Evolutionary conservation across 1,140 invertebrate species (phyloP).

Genomic region (Saccostrea glomerata): DNA sequence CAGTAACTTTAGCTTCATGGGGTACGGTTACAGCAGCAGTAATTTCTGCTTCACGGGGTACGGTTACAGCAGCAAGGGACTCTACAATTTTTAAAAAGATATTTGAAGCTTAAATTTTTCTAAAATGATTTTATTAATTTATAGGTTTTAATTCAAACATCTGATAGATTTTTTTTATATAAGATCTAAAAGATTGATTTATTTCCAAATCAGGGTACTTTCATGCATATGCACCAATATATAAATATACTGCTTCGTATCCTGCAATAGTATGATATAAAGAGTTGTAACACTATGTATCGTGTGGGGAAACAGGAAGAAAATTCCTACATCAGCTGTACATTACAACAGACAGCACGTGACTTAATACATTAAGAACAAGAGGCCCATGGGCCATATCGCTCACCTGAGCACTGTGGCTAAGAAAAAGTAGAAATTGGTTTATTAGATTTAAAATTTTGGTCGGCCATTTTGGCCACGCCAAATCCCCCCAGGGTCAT

Average conservation of each 20-base stretch:
- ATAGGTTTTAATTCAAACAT: slow-evolving; percentile 31
- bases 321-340: not conserved
- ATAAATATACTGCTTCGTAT: slow-evolving; percentile 26
- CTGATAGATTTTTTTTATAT: not conserved
- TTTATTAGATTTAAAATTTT: too few species aligned
- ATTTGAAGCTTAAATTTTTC: slow-evolving; percentile 24
- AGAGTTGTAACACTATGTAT: not conserved
- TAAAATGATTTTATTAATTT: slow-evolving; percentile 24
- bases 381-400: too few species aligned
- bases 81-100: slow-evolving; percentile 36
- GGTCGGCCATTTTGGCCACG: too few species aligned
- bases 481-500: too few species aligned
- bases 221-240: not conserved
- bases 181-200: too few species aligned
- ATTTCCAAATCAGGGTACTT: too few species aligned
- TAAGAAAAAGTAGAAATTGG: too few species aligned
- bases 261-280: not conserved
- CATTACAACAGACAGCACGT: not conserved
- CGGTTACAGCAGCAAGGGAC: slow-evolving; percentile 23
- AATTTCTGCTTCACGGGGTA: slow-evolving; percentile 5
- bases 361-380: not conserved
- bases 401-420: too few species aligned
- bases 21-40: slow-evolving; percentile 3
- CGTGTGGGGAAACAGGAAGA: not conserved
- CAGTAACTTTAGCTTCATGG: not conserved